phyloP scores from a whole-genome alignment of 2,888 invertebrate species.

The Euphydryas editha region DNA sequence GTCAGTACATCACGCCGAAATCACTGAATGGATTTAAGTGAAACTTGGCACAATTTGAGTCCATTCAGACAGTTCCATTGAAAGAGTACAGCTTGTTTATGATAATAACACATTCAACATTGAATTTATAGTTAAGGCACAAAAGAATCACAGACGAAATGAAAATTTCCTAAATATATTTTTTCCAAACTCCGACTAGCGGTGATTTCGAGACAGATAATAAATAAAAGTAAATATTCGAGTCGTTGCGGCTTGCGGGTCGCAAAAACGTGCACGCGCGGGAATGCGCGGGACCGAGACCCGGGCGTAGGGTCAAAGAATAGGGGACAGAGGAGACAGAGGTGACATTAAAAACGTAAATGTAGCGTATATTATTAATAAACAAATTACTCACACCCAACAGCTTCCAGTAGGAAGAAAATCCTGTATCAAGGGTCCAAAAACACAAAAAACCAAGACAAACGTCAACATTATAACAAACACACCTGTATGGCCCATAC shows the following conservation, averaged over 20 bases:
- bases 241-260: constrained; percentile 48
- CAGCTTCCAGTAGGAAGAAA: too few species aligned
- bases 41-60: too few species aligned
- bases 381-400: too few species aligned
- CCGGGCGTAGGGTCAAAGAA: constrained; percentile 17
- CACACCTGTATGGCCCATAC: too few species aligned
- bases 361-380: too few species aligned
- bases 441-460: too few species aligned
- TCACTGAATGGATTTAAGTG: too few species aligned
- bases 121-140: background rate
- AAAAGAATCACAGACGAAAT: background rate
- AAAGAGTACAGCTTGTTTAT: background rate
- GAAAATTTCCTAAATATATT: background rate
- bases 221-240: constrained; percentile 58
- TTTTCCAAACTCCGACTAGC: constrained; percentile 2
- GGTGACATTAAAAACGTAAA: background rate
- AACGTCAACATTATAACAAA: too few species aligned
- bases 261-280: constrained; percentile 68
- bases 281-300: constrained; percentile 51
- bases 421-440: too few species aligned
- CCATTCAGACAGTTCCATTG: too few species aligned
- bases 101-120: background rate
- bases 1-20: too few species aligned
- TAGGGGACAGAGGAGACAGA: background rate
- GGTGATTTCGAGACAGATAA: constrained; percentile 47